Evolutionary conservation across 2,797 vertebrate genomes (phyloP).

Genomic region (Pipistrellus kuhlii): DNA sequence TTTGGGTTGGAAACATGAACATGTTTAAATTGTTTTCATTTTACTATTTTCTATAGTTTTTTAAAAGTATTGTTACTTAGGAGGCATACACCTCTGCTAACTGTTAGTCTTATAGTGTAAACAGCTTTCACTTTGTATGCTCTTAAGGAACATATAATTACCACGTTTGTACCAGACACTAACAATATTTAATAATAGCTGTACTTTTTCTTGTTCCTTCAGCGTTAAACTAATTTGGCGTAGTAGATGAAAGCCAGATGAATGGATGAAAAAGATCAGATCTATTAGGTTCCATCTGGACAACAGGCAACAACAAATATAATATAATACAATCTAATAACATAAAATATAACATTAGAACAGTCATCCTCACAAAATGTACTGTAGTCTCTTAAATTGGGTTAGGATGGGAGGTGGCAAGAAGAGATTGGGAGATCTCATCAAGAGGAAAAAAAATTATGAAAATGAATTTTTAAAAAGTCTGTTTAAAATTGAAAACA

Average conservation of each 20-base stretch:
- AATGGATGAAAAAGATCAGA: slow-evolving; percentile 35
- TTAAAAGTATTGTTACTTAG: slow-evolving; percentile 37
- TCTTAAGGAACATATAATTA: slow-evolving; percentile 57
- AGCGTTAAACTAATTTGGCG: slow-evolving; percentile 67
- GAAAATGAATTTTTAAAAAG: background rate
- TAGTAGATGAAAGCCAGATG: slow-evolving; percentile 67
- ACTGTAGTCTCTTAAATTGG: background rate
- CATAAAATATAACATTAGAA: background rate
- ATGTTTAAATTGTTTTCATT: slow-evolving; percentile 58
- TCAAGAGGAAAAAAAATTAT: background rate
- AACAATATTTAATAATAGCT: slow-evolving; percentile 47
- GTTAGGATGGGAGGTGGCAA: background rate
- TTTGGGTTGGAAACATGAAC: slow-evolving; percentile 9
- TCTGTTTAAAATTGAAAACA: background rate
- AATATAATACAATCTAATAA: slow-evolving; percentile 70
- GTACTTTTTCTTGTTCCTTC: slow-evolving; percentile 5
- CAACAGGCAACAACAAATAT: slow-evolving; percentile 57
- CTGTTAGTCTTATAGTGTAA: background rate
- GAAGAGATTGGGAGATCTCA: slow-evolving; percentile 24
- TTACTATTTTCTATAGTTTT: slow-evolving; percentile 51
- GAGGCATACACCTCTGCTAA: background rate
- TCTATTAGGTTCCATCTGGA: slow-evolving; percentile 68
- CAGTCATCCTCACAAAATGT: background rate
- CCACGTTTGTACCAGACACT: slow-evolving; percentile 37
- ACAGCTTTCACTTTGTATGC: slow-evolving; percentile 33